Conservation (phyloP, 2,797 vertebrate genomes). For the Gymnothorax javanicus region DNA sequence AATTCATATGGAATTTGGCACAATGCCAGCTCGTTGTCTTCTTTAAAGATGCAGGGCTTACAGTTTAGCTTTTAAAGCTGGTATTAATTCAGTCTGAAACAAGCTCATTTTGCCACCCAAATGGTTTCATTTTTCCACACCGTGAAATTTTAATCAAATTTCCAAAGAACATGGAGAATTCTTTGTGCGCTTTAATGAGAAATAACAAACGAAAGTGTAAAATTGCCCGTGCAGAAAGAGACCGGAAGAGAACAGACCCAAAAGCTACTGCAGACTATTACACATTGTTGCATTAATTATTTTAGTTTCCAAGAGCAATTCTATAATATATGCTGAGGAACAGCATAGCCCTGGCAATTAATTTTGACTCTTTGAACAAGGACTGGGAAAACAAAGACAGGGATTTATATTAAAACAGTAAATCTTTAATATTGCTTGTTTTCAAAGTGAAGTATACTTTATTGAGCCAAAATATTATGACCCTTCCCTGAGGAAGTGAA, state of each 20-base stretch:
- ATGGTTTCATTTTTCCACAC: slow-evolving; percentile 48
- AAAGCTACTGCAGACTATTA: slow-evolving; percentile 8
- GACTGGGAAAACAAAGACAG: not conserved
- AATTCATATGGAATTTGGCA: slow-evolving; percentile 42
- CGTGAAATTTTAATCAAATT: slow-evolving; percentile 53
- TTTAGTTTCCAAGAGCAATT: slow-evolving; percentile 17
- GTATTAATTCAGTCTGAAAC: slow-evolving; percentile 58
- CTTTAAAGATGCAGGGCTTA: slow-evolving; percentile 44
- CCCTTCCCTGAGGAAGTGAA: too few species aligned
- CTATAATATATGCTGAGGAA: not conserved
- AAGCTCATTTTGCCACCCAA: slow-evolving; percentile 49
- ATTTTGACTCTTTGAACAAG: not conserved
- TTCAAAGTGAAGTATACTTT: slow-evolving; percentile 11
- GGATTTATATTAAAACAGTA: slow-evolving; percentile 12
- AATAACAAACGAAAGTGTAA: slow-evolving; percentile 51
- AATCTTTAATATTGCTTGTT: slow-evolving; percentile 28
- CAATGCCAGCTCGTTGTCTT: slow-evolving; percentile 36
- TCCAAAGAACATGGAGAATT: slow-evolving; percentile 38
- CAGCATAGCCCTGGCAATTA: slow-evolving; percentile 16
- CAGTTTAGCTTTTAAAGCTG: slow-evolving; percentile 46
- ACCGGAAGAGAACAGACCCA: slow-evolving; percentile 8
- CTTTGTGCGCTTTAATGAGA: slow-evolving; percentile 63
- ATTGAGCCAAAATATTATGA: not conserved
- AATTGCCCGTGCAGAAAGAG: slow-evolving; percentile 43
- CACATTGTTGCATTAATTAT: not conserved